phyloP scores from a whole-genome alignment of 2,888 invertebrate genomes.

The Cyclophora albipunctata region DNA sequence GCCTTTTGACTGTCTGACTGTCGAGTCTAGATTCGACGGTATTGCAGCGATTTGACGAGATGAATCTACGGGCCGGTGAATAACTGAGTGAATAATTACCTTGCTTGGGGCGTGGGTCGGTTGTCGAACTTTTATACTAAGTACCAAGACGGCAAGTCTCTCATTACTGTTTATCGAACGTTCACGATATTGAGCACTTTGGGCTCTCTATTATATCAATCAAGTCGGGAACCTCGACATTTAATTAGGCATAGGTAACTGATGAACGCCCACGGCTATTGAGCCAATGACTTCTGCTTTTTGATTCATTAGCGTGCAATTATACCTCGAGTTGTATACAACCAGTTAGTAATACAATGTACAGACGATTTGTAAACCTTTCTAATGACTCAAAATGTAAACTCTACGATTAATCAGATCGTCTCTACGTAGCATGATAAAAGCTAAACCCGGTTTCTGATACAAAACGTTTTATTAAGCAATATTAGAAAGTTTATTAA shows the following conservation, averaged over 20 bases:
- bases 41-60: constrained; percentile 26
- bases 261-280: constrained; percentile 55
- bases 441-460: no score
- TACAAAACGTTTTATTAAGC: no score
- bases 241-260: constrained; percentile 66
- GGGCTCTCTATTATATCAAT: constrained; percentile 23
- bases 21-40: constrained; percentile 36
- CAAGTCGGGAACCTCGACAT: constrained; percentile 62
- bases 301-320: constrained; percentile 56
- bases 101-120: neutral
- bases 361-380: neutral
- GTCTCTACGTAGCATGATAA: no score
- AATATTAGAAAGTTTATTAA: no score
- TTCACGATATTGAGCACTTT: constrained; percentile 24
- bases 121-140: constrained; percentile 16
- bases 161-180: constrained; percentile 17
- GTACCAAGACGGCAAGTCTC: constrained; percentile 31
- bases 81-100: neutral
- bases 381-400: neutral
- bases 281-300: constrained; percentile 58
- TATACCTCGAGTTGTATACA: constrained; percentile 27
- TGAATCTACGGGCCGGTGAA: constrained; percentile 26
- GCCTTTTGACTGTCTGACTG: constrained; percentile 47
- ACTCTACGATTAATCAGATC: no score
- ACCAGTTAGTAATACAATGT: constrained; percentile 12